Evolutionary conservation across 92 coral and sea anemone genomes (phyloP), one percentile per base, ranked within the genome.

Genomic region (Paragorgia papillata): DNA sequence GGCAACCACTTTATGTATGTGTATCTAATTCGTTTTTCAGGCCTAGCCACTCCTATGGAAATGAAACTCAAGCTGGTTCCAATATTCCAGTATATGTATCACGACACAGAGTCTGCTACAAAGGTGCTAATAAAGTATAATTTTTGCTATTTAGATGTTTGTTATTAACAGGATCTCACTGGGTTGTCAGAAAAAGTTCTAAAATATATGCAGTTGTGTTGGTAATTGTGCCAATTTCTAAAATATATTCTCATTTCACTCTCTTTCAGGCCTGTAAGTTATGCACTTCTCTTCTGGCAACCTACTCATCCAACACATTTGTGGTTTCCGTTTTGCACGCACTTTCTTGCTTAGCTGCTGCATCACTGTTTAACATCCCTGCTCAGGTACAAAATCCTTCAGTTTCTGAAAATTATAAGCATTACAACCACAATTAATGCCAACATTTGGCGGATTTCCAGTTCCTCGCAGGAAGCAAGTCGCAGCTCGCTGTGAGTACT

Each of bases 51-150:
- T 22, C 95, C 97, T 2, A 92, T 93, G 43, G 97, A 93, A 50
- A 87, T 93, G 92, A 93, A 94, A 59, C 81, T 94, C 7, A 91
- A 91, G 50, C 70, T 94, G 20, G 85, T 94, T 24, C 97, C 98
- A 37, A 94, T 94, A 56, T 94, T 94, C 80, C 87, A 89, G 20
- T 91, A 94, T 81, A 89, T 94, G 97, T 84, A 86, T 57, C 90
- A 85, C 83, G 97, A 94, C 37, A 80, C 88, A 18, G 87, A 91
- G 55, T 80, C 92, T 29, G 89, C 98, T 9, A 76, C 88, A 19
- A 85, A 83, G 89, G 96, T 90, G 28, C 7, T 15, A n/a, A n/a
- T n/a, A n/a, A n/a, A n/a, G n/a, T n/a, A n/a, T n/a, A n/a, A n/a
- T n/a, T n/a, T n/a, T n/a, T n/a, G n/a, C n/a, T n/a, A n/a, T n/a